Percentiles rank a stretch among this genome's conserved stretches.
Evolutionary conservation across 2,888 invertebrate species (phyloP).

Genomic region (Pristionchus japonicus): DNA sequence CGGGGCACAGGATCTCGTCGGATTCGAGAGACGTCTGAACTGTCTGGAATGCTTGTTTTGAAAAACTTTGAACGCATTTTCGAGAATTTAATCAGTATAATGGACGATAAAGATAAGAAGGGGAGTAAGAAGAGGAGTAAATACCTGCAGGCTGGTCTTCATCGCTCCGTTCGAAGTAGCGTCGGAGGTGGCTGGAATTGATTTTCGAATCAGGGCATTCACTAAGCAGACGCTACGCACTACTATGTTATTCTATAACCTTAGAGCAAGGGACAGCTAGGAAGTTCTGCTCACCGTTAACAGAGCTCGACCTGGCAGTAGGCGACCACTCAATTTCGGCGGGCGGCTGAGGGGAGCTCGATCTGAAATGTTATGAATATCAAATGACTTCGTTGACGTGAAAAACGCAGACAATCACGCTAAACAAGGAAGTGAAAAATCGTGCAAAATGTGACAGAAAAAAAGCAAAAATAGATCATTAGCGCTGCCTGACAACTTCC

Average conservation of each 20-base stretch:
- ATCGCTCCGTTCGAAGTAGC: not conserved
- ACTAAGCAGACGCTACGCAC: too few species aligned
- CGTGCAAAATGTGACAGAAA: too few species aligned
- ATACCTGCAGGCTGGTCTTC: constrained; percentile 29
- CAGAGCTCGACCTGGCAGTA: not conserved
- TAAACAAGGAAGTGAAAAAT: not conserved
- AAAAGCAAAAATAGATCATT: too few species aligned
- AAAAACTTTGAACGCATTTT: too few species aligned
- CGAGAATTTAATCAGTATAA: too few species aligned
- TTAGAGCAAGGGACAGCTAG: not conserved
- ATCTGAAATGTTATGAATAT: not conserved
- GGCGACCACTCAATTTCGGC: constrained; percentile 58
- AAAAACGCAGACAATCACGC: not conserved
- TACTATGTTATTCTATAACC: too few species aligned
- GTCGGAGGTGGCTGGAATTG: not conserved
- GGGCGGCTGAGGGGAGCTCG: constrained; percentile 54
- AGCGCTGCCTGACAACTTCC: too few species aligned
- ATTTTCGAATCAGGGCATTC: not conserved
- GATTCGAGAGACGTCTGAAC: constrained; percentile 43
- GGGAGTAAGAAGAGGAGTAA: not conserved
- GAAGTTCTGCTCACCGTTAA: too few species aligned
- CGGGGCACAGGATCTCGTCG: constrained; percentile 31
- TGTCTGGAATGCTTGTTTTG: too few species aligned
- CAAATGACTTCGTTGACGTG: not conserved
- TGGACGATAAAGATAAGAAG: too few species aligned